phyloP scores from a whole-genome alignment of 2,888 invertebrate genomes.

The Adineta ricciae region DNA sequence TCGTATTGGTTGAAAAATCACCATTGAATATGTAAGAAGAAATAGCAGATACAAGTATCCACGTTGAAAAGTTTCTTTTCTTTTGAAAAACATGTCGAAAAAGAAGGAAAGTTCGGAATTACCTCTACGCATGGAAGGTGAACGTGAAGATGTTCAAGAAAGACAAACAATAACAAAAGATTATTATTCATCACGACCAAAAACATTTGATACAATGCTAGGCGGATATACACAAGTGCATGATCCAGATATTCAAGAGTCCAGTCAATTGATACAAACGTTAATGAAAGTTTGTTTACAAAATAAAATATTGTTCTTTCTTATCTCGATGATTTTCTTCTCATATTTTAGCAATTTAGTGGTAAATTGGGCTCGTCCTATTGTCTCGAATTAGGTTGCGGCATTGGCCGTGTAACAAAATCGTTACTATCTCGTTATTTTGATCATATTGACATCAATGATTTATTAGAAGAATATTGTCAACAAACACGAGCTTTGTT shows the following conservation, averaged over 20 bases:
- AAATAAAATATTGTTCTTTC: no score
- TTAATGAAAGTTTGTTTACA: background rate
- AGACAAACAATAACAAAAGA: background rate
- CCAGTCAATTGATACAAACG: background rate
- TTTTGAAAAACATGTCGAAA: background rate
- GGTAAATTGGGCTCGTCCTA: background rate
- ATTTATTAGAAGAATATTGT: background rate
- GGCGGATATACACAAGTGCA: conserved; percentile 6
- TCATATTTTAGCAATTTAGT: background rate
- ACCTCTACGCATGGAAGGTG: conserved; percentile 8
- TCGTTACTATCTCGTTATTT: background rate
- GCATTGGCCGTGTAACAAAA: conserved; percentile 14
- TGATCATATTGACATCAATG: conserved; percentile 11
- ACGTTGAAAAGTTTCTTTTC: no score
- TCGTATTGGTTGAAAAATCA: no score
- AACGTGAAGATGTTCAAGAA: background rate
- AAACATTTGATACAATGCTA: conserved; percentile 16
- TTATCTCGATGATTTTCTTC: no score
- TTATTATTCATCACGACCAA: background rate
- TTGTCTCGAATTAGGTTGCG: conserved; percentile 8
- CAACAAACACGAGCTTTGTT: background rate
- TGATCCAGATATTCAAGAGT: conserved; percentile 17
- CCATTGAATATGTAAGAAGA: no score
- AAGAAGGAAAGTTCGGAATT: background rate
- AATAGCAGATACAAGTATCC: no score